phyloP scores from a whole-genome alignment of 2,888 invertebrate genomes.

The Dione vanillae region DNA sequence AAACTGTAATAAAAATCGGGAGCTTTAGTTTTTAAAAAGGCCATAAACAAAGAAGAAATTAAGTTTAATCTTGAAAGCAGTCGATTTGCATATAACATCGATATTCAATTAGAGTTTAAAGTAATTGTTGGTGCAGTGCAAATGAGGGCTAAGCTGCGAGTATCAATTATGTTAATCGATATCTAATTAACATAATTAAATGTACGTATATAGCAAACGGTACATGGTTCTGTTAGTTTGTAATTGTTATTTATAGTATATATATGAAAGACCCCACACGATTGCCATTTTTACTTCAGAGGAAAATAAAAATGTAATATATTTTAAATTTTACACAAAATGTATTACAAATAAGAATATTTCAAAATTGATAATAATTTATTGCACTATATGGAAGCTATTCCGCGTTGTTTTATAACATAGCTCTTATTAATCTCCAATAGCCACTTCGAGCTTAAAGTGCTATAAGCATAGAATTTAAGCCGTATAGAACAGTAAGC shows the following conservation, averaged over 20 bases:
- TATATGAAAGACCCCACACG: slow-evolving; percentile 22
- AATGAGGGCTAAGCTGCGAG: slow-evolving; percentile 48
- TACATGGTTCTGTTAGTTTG: slow-evolving; percentile 20
- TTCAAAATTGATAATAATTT: not conserved
- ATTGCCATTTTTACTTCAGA: not conserved
- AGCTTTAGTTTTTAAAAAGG: slow-evolving; percentile 10
- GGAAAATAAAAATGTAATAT: not conserved
- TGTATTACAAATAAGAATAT: not conserved
- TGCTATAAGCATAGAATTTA: slow-evolving; percentile 26
- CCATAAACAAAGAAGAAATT: slow-evolving; percentile 48
- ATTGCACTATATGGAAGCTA: not conserved
- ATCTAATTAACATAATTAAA: slow-evolving; percentile 47
- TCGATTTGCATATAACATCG: slow-evolving; percentile 62
- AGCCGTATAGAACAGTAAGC: slow-evolving; percentile 26
- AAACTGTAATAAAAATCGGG: not conserved
- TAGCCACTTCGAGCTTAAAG: slow-evolving; percentile 21
- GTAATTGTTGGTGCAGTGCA: slow-evolving; percentile 50
- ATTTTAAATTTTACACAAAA: too few species aligned
- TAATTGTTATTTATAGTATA: slow-evolving; percentile 31
- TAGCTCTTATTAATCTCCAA: slow-evolving; percentile 19
- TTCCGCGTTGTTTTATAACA: slow-evolving; percentile 8
- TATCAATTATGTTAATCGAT: slow-evolving; percentile 49
- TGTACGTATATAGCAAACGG: slow-evolving; percentile 33
- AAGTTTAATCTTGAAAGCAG: slow-evolving; percentile 32
- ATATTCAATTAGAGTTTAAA: slow-evolving; percentile 60